Evolutionary conservation across 2,113 vertebrate species (phyloP).

Genomic region (Nansenia antarctica): DNA sequence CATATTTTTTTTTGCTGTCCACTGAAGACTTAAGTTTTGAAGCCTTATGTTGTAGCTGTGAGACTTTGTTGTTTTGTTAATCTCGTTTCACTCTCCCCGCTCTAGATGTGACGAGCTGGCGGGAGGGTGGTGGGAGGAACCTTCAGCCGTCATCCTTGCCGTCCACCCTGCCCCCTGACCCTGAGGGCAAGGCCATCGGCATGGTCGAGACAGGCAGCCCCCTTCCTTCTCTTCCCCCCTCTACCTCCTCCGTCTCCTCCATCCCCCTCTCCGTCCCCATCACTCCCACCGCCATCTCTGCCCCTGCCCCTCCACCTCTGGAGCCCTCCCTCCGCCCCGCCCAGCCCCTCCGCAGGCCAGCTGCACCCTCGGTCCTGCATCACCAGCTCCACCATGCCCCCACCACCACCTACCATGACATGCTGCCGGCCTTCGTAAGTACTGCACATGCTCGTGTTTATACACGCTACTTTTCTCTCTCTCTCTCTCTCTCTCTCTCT

Average conservation of each 20-base stretch:
- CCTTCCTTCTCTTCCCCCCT: conserved; percentile 67
- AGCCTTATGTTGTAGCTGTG: too few species aligned
- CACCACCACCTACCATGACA: conserved; percentile 93
- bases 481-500: too few species aligned
- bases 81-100: not conserved
- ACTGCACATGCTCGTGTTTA: too few species aligned
- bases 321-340: conserved; percentile 88
- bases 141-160: conserved; percentile 87
- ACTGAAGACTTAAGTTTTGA: too few species aligned
- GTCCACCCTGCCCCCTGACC: conserved; percentile 84
- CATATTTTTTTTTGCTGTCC: too few species aligned
- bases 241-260: conserved; percentile 55
- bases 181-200: conserved; percentile 83
- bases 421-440: conserved; percentile 98
- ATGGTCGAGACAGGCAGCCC: conserved; percentile 82
- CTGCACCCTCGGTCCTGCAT: conserved; percentile 83
- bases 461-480: too few species aligned
- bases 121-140: conserved; percentile 99
- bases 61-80: not conserved
- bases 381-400: conserved; percentile 89
- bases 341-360: conserved; percentile 84
- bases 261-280: conserved; percentile 10
- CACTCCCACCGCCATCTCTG: conserved; percentile 25
- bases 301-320: conserved; percentile 55
- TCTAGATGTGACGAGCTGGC: conserved; percentile 98